Percentiles rank a stretch among this genome's conserved stretches.
phyloP scores from a whole-genome alignment of 2,113 vertebrate genomes.

The Tragelaphus strepsiceros region DNA sequence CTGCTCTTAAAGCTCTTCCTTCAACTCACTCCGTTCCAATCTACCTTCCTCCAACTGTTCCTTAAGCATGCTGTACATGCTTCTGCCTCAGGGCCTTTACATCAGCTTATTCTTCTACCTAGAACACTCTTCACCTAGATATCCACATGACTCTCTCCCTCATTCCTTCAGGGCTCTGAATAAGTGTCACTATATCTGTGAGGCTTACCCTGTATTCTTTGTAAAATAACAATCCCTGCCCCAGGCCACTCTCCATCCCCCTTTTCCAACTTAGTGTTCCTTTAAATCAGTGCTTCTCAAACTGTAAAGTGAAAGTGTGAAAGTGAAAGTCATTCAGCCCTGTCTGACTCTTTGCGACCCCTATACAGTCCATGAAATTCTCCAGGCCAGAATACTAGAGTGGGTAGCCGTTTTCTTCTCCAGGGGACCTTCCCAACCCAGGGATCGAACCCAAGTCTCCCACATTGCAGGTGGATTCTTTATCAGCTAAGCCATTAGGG shows the following conservation, averaged over 20 bases:
- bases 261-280: neutral
- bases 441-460: neutral
- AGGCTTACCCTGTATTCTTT: neutral
- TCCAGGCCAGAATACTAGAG: neutral
- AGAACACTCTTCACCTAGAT: neutral
- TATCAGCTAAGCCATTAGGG: neutral
- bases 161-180: neutral
- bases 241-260: neutral
- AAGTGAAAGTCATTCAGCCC: neutral
- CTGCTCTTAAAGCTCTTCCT: neutral
- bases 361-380: neutral
- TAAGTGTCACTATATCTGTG: neutral
- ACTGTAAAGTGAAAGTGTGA: neutral
- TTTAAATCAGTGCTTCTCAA: neutral
- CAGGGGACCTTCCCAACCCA: neutral
- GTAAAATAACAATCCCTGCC: neutral
- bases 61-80: neutral
- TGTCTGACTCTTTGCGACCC: neutral
- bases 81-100: neutral
- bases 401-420: neutral
- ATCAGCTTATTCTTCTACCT: neutral
- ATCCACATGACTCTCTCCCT: neutral
- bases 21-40: neutral
- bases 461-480: neutral
- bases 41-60: neutral